phyloP scores from a whole-genome alignment of 2,113 vertebrate genomes.

The Syngnathus scovelli region DNA sequence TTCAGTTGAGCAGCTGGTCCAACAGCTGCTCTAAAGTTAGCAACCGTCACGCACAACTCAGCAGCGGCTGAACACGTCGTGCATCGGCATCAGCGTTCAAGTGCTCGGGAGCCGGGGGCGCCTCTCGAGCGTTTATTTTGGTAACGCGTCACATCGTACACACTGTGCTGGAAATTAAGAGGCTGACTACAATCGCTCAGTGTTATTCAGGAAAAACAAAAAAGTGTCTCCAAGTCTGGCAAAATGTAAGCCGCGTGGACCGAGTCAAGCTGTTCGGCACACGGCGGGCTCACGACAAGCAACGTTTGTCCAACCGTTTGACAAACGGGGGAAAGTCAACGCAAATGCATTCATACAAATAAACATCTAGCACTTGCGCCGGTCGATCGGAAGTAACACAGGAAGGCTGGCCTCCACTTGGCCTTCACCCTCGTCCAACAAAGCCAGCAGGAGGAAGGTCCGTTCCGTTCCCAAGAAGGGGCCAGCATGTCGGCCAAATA shows the following conservation, averaged over 20 bases:
- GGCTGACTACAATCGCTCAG: background rate
- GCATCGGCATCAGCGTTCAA: background rate
- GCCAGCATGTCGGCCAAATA: background rate
- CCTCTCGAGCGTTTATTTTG: background rate
- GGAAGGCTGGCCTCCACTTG: constrained; percentile 19
- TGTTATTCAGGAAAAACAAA: background rate
- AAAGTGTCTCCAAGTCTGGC: background rate
- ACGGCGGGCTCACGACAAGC: background rate
- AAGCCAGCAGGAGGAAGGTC: constrained; percentile 32
- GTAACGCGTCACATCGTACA: no score
- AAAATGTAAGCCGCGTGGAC: background rate
- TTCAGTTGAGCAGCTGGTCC: constrained; percentile 5
- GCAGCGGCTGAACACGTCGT: background rate
- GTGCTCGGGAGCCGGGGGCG: background rate
- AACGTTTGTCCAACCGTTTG: no score
- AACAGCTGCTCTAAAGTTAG: constrained; percentile 9
- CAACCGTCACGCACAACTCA: constrained; percentile 3
- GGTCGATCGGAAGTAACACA: constrained; percentile 17
- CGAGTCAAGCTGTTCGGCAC: background rate
- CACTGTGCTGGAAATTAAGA: background rate
- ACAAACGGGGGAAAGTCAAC: constrained; percentile 11
- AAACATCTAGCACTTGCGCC: constrained; percentile 31
- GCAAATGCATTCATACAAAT: background rate
- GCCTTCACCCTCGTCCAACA: constrained; percentile 32
- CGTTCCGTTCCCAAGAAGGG: no score